Conservation (phyloP, 2,113 vertebrate genomes). For the Anthoscopus minutus region DNA sequence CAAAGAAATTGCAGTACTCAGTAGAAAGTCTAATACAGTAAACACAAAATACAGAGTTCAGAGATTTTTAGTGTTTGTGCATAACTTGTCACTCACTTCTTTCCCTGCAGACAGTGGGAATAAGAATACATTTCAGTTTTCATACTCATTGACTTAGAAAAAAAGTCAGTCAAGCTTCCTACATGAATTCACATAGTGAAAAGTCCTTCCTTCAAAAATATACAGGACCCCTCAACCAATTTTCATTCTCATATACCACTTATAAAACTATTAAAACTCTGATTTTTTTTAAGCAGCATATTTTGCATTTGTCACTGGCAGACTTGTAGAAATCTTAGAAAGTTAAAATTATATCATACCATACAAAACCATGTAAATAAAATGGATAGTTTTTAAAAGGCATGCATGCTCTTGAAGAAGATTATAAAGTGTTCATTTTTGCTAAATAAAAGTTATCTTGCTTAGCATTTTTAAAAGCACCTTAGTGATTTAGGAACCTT, state of each 20-base stretch:
- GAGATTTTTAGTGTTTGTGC: conserved; percentile 2
- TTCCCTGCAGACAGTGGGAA: not conserved
- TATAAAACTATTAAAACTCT: conserved; percentile 50
- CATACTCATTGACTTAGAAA: not conserved
- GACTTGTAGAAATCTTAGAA: conserved; percentile 58
- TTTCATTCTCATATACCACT: not conserved
- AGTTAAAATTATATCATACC: conserved; percentile 43
- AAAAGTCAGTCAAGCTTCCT: conserved; percentile 6
- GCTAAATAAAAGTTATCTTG: conserved; percentile 6
- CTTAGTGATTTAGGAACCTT: conserved; percentile 39
- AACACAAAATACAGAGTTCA: not conserved
- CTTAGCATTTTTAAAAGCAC: conserved; percentile 46
- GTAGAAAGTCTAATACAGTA: not conserved
- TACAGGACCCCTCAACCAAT: not conserved
- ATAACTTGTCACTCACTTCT: not conserved
- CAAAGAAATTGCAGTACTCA: not conserved
- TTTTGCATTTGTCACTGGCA: conserved; percentile 49
- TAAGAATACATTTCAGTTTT: not conserved
- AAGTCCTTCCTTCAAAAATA: conserved; percentile 31
- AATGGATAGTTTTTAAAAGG: conserved; percentile 22
- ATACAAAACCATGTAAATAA: conserved; percentile 64
- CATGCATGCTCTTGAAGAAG: conserved; percentile 26
- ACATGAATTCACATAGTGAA: conserved; percentile 42
- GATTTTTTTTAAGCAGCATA: conserved; percentile 41
- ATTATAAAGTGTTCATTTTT: conserved; percentile 42